These are phyloP conservation scores for Hylia prasina DNA, from an alignment of 2,113 vertebrate species.

Conservation along the genomic window DNA sequence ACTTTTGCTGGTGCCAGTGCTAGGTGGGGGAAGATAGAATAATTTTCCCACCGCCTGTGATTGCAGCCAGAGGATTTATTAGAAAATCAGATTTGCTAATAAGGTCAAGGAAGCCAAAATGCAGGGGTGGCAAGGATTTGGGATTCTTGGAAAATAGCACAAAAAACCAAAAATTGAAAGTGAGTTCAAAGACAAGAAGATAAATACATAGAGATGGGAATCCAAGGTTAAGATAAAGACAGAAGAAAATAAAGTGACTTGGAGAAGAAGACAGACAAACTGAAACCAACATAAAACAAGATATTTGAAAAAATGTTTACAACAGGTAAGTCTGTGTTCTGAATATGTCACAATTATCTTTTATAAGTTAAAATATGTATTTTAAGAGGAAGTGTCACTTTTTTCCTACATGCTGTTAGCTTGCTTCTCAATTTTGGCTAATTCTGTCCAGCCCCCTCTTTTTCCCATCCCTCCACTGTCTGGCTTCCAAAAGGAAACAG, in stretches of 20 bases:
- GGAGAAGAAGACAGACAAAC: background rate
- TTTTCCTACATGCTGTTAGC: background rate
- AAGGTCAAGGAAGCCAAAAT: background rate
- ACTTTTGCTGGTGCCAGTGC: background rate
- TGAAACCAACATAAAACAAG: background rate
- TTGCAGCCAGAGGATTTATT: constrained; percentile 1
- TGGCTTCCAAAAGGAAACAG: background rate
- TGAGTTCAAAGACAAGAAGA: background rate
- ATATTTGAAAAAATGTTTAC: background rate
- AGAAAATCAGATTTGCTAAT: constrained; percentile 30
- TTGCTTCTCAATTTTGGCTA: background rate
- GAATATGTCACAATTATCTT: background rate
- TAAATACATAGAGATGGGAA: background rate
- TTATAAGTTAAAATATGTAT: background rate
- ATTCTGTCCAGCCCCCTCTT: background rate
- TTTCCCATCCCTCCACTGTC: background rate
- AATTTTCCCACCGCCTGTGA: background rate
- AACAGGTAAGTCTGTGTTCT: background rate
- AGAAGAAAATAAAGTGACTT: background rate
- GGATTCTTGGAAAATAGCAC: background rate
- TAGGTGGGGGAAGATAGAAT: background rate
- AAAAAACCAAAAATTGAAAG: background rate
- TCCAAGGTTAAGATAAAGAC: background rate
- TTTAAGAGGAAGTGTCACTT: background rate
- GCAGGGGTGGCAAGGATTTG: background rate